Base-by-base conservation (phyloP, 2,888 invertebrate genomes). In the Plagodis pulveraria region DNA sequence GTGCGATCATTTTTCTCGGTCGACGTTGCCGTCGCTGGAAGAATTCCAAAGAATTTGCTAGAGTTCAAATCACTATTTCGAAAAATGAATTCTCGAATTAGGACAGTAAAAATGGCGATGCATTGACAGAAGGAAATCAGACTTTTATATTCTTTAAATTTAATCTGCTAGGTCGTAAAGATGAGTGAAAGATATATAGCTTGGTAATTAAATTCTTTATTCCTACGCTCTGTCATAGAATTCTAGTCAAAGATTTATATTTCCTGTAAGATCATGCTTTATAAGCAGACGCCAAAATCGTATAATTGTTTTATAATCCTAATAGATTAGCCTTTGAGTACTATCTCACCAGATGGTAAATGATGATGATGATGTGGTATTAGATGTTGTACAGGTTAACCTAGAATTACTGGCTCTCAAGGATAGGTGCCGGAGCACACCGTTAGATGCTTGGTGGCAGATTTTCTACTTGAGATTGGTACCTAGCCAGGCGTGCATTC, bases 31-130 rank as follows among this genome's bases (percentile, higher is more conserved):
- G 64, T 58, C 58, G 51, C 84, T 89, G 89, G 88, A 88, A 84
- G 83, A 69, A 87, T 84, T 88, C 89, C 88, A 89, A 88, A 84
- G 77, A 82, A 83, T 84, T 81, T 71, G 73, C 74, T 51, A 64
- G 74, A 71, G 78, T 78, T 80, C 81, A 80, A 77, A 76, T 64
- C 62, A 62, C 64, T 65, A 66, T 65, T 64, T 70, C 62, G 54
- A 56, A 55, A 54, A 58, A 11, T 9, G 10, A 9, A 8, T 9
- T 40, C 32, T 46, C 46, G 60, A 49, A 46, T 40, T 56, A 38
- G 34, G 46, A 46, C 58, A 33, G 22, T 49, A 43, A 61, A 63
- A 66, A 56, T 60, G 58, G 49, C 62, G 58, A 62, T 68, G 62
- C 63, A 59, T 62, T 64, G 49, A 58, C 63, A 53, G 42, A 42